Evolutionary conservation across 2,113 vertebrate genomes (phyloP), one percentile per base, ranked within the genome.

Genomic region (Mobula birostris): DNA sequence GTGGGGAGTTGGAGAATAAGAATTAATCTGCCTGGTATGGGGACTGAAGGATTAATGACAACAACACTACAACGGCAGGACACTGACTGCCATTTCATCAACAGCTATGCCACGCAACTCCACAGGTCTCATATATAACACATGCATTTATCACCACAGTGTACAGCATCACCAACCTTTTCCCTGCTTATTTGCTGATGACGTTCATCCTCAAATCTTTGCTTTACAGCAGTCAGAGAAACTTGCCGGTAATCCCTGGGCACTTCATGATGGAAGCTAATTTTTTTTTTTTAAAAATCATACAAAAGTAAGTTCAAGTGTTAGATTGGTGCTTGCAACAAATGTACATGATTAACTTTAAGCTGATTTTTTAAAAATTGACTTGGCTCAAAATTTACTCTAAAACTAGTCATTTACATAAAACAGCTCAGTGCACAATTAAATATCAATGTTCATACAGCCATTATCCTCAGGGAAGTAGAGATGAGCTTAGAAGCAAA

Each of bases 161-260:
- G 7, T 27, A n/a, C 27, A 87, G 58, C 4, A 36, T 95, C 61
- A 27, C 40, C 1, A 94, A 99, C 99, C 97, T 97, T 96, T 48
- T 99, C 98, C 95, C 97, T 98, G 94, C 98, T 97, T 95, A 99
- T 98, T 94, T 98, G 97, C 40, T 97, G 97, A 3, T 98, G 98
- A 56, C 96, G 95, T 32, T 98, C 97, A 70, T 99, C 98, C 95
- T 99, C 98, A 95, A 99, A 99, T 61, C 99, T 96, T 94, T 99
- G 99, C 94, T 98, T 99, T 5, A 99, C 98, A 0, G 98, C 99
- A 0, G 97, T 99, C 78, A 99, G 96, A 77, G 98, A 98, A 56
- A 99, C 97, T 2, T 99, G 98, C 94, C 99, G 96, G 77, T 99
- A 98, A 95, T 99, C 99, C 96, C 98, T 99, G 94, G 99, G 99